phyloP scores from a whole-genome alignment of 2,113 vertebrate genomes.

The Xiphophorus couchianus region DNA sequence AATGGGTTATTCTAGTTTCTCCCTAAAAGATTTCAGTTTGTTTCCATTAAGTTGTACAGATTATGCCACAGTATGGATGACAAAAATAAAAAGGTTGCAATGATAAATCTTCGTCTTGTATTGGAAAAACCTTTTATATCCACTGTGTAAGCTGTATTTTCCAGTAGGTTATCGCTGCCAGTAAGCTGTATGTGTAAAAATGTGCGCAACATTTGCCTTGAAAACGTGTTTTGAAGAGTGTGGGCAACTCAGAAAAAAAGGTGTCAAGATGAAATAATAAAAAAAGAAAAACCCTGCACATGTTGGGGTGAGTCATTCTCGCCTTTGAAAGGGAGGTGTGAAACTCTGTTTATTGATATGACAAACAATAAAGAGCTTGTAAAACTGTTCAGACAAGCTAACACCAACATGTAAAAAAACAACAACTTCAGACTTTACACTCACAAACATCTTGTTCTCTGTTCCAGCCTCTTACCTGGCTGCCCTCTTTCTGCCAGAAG shows the following conservation, averaged over 20 bases:
- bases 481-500: conserved; percentile 99
- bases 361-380: conserved; percentile 39
- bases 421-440: background rate
- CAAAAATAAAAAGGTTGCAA: background rate
- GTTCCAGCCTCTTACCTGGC: conserved; percentile 84
- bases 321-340: conserved; percentile 46
- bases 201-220: conserved; percentile 7
- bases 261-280: conserved; percentile 44
- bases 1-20: too few relatives aligned
- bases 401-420: conserved; percentile 4
- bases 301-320: conserved; percentile 57
- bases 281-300: conserved; percentile 39
- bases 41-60: background rate
- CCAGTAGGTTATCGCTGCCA: conserved; percentile 51
- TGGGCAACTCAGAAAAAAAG: conserved; percentile 47
- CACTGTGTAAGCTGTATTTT: conserved; percentile 17
- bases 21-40: too few relatives aligned
- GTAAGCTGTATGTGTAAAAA: conserved; percentile 19
- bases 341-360: conserved; percentile 47
- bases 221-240: conserved; percentile 43
- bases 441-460: conserved; percentile 11
- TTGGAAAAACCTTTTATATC: background rate
- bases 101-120: background rate
- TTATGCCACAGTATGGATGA: background rate
- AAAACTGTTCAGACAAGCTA: conserved; percentile 12